Evolutionary conservation across 1,140 invertebrate species (phyloP).

Genomic region (Macrosteles quadrilineatus): DNA sequence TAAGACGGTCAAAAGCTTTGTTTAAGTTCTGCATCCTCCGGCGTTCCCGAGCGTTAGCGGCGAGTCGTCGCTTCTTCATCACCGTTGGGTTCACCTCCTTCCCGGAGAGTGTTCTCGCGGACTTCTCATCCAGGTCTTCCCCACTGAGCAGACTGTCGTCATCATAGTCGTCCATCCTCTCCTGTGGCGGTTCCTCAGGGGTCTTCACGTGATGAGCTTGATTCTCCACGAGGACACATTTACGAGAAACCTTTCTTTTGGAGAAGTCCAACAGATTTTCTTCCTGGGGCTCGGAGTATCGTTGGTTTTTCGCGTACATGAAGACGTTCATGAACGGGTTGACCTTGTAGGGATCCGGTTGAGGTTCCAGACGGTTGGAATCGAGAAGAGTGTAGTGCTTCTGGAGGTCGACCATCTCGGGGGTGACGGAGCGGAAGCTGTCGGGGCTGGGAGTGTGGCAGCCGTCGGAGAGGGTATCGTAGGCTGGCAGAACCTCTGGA

Average conservation of each 20-base stretch:
- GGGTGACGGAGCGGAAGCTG: constrained; percentile 59
- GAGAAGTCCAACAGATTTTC: constrained; percentile 6
- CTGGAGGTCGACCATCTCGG: constrained; percentile 38
- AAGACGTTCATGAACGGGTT: constrained; percentile 26
- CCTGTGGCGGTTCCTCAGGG: constrained; percentile 26
- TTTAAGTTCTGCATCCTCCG: constrained; percentile 94
- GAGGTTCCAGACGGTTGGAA: constrained; percentile 33
- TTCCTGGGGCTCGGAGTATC: background rate
- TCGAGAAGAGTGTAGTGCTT: background rate
- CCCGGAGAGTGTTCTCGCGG: constrained; percentile 20
- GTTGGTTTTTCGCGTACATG: constrained; percentile 27
- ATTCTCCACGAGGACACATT: constrained; percentile 29
- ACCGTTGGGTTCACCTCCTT: constrained; percentile 73
- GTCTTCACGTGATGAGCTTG: constrained; percentile 12
- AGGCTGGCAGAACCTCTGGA: background rate
- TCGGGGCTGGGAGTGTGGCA: constrained; percentile 62
- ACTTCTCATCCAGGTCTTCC: constrained; percentile 38
- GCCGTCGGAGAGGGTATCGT: constrained; percentile 55
- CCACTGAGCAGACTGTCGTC: constrained; percentile 31
- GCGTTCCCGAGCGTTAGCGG: constrained; percentile 90
- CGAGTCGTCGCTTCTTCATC: constrained; percentile 78
- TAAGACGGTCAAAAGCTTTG: constrained; percentile 87
- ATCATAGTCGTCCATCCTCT: constrained; percentile 24
- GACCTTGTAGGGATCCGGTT: constrained; percentile 27
- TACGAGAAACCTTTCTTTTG: background rate